Evolutionary conservation across 2,797 vertebrate genomes (phyloP).

Genomic region (Hafferia zeledoni): DNA sequence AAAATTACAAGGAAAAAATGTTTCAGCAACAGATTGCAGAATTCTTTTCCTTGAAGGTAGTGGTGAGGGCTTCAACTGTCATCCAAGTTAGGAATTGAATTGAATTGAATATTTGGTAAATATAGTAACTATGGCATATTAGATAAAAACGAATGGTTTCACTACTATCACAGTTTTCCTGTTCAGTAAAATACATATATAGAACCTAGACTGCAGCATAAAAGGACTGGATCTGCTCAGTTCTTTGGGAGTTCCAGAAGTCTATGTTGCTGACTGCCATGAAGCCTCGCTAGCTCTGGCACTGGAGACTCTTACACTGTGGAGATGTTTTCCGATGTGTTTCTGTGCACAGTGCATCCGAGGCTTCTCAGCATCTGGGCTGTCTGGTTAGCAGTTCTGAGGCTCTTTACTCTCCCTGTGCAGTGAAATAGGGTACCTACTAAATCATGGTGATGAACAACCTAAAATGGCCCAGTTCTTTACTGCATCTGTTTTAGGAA

Average conservation of each 20-base stretch:
- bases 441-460: neutral
- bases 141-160: neutral
- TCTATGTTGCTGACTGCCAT: neutral
- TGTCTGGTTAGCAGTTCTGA: neutral
- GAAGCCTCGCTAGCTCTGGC: neutral
- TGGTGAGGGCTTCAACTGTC: neutral
- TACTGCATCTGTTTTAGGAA: neutral
- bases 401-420: neutral
- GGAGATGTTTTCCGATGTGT: neutral
- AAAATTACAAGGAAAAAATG: neutral
- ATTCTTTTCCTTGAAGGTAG: neutral
- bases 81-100: neutral
- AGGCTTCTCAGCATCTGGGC: neutral
- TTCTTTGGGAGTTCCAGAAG: neutral
- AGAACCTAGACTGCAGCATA: neutral
- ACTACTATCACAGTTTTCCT: neutral
- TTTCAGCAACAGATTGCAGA: neutral
- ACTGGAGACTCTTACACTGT: neutral
- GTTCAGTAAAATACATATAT: neutral
- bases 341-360: neutral
- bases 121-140: neutral
- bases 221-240: neutral
- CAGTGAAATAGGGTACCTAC: neutral
- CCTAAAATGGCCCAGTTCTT: neutral
- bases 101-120: neutral